phyloP scores from a whole-genome alignment of 2,113 vertebrate genomes.

The Rhabdornis inornatus region DNA sequence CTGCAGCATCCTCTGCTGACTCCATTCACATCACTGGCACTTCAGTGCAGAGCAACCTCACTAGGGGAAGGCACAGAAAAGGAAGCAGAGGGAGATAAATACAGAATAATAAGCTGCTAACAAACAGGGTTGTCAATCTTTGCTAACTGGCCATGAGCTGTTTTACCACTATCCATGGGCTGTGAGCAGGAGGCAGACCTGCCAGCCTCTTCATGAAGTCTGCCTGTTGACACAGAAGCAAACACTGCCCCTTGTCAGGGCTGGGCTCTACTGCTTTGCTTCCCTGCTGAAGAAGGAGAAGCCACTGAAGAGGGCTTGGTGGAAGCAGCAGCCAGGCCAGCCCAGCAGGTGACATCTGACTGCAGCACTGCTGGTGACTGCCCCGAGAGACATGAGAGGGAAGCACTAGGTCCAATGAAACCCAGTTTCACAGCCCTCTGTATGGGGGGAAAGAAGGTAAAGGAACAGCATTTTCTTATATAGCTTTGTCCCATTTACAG shows the following conservation, averaged over 20 bases:
- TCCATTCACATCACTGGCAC: rapidly evolving
- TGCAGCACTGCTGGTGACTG: neutral
- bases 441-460: neutral
- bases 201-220: neutral
- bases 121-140: neutral
- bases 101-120: neutral
- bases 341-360: neutral
- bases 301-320: rapidly evolving
- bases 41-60: neutral
- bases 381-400: rapidly evolving
- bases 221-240: neutral
- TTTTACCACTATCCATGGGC: rapidly evolving
- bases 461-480: neutral
- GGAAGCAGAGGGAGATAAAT: neutral
- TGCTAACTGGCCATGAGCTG: neutral
- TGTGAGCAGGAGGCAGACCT: neutral
- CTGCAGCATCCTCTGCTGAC: too few relatives aligned
- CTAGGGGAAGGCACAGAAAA: neutral
- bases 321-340: neutral
- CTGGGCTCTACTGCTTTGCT: neutral
- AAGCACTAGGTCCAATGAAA: neutral
- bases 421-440: neutral
- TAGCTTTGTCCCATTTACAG: neutral
- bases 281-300: neutral
- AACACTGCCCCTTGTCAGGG: neutral